These are phyloP conservation scores for Mirounga angustirostris DNA, from an alignment of 2,113 vertebrate genomes.

Conservation along the genomic window DNA sequence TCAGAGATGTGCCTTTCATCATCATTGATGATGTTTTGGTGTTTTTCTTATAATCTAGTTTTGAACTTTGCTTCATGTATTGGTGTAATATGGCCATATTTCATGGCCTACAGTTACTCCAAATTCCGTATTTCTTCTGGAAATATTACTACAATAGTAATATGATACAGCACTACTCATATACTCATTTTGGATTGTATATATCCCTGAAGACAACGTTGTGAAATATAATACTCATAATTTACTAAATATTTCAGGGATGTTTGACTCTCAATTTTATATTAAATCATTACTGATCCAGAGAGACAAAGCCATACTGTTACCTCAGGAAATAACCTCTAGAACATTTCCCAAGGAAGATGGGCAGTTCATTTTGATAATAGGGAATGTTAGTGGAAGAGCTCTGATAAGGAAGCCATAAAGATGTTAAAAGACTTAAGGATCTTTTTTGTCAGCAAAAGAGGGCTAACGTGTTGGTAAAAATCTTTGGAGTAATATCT, in stretches of 20 bases:
- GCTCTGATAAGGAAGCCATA: conserved; percentile 31
- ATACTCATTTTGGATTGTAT: conserved; percentile 18
- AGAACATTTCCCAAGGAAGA: conserved; percentile 4
- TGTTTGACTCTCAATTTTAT: conserved; percentile 45
- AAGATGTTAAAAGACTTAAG: conserved; percentile 50
- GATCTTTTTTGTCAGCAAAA: conserved; percentile 45
- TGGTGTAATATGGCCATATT: not conserved
- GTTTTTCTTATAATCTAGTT: conserved; percentile 33
- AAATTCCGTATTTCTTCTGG: conserved; percentile 53
- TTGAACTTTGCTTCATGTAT: conserved; percentile 36
- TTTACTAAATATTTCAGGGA: conserved; percentile 51
- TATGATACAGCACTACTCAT: not conserved
- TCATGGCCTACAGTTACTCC: not conserved
- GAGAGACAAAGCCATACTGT: not conserved
- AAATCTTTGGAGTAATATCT: not conserved
- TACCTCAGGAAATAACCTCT: conserved; percentile 36
- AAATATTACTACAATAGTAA: conserved; percentile 37
- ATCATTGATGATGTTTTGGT: not conserved
- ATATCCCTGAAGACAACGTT: not conserved
- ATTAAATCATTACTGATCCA: conserved; percentile 23
- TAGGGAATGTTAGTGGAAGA: not conserved
- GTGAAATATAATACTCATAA: not conserved
- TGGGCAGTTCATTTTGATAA: conserved; percentile 44
- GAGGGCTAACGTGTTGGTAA: conserved; percentile 16
- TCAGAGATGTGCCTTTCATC: not conserved